Evolutionary conservation across 2,797 vertebrate genomes (phyloP), one percentile per base, ranked within the genome.

Genomic region (Eulemur rubriventer): DNA sequence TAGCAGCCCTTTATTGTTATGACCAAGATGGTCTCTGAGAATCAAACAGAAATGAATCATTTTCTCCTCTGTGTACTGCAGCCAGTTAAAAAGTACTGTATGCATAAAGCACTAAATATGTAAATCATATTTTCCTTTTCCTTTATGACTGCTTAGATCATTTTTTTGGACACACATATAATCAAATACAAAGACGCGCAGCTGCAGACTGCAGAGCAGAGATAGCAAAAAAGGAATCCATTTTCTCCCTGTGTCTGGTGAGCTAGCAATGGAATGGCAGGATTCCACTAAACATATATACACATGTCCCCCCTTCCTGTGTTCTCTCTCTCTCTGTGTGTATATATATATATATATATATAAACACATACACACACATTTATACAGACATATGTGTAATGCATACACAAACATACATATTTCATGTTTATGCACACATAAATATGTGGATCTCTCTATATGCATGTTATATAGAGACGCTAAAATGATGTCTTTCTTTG

Each of bases 101-200:
- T 78, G 81, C 97, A 97, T 97, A 98, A 98, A 98, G 97, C 96
- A 98, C 98, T 98, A 98, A 99, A 98, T 99, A 99, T 98, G 98
- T 98, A 99, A 99, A 99, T 98, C 97, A 92, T 98, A 98, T 98
- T 98, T 98, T 85, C 94, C 90, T 97, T 98, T 98, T 98, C 96
- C 98, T 98, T 98, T 98, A 98, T 98, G 97, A 98, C 86, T 96
- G 98, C 97, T 98, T 97, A 98, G 97, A 98, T 98, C 97, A 98
- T 97, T 98, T 98, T 98, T 97, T 83, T 98, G 98, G 97, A 98
- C 98, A 98, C 97, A 96, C 96, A 97, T 94, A 98, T 95, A 98
- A 99, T 98, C 98, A 98, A 98, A 98, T 94, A 98, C 97, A 98
- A 98, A 98, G 98, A 98, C 94, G 97, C 89, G 86, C 97, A 94